Percentiles rank a stretch among this genome's conserved stretches.
Evolutionary conservation across 2,888 invertebrate genomes (phyloP).

Genomic region (Unio delphinus): DNA sequence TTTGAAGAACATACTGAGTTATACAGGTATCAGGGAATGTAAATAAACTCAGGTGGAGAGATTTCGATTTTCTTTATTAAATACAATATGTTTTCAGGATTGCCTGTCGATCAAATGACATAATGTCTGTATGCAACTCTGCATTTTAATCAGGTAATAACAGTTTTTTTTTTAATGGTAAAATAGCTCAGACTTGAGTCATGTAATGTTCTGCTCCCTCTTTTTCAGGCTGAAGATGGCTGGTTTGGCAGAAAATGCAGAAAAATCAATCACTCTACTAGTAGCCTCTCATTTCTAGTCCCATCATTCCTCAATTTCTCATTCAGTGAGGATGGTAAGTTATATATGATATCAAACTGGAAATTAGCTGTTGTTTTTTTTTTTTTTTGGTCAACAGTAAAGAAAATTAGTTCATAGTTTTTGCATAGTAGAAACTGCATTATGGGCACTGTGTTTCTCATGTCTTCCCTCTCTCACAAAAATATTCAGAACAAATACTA

Average conservation of each 20-base stretch:
- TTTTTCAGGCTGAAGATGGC: conserved; percentile 74
- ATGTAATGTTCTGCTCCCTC: background rate
- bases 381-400: no score
- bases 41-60: no score
- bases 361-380: no score
- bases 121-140: background rate
- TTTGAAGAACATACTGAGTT: no score
- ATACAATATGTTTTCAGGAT: no score
- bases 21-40: no score
- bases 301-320: conserved; percentile 88
- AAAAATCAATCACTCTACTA: conserved; percentile 94
- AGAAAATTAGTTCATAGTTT: background rate
- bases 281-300: conserved; percentile 87
- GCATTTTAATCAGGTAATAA: background rate
- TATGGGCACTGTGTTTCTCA: background rate
- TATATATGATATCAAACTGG: background rate
- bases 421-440: background rate
- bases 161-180: background rate
- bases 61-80: no score
- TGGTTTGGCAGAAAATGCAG: conserved; percentile 97
- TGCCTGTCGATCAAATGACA: no score
- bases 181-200: background rate
- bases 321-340: conserved; percentile 80
- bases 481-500: no score
- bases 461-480: background rate